phyloP scores from a whole-genome alignment of 53 echinoderm and acorn worm genomes.

The Astropecten irregularis region DNA sequence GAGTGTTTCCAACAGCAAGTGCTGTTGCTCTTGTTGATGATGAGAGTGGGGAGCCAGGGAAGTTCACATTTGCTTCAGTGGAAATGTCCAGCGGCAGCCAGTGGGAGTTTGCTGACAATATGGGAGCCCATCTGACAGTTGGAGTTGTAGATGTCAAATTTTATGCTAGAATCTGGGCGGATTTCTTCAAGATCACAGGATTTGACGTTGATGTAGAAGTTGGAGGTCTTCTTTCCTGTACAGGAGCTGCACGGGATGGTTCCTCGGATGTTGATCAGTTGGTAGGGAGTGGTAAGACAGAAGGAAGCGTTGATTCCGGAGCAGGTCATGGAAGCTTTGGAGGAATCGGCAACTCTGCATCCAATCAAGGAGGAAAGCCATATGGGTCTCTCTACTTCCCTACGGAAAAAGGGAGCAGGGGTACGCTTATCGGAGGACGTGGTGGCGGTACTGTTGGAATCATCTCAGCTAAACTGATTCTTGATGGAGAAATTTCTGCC shows the following conservation, averaged over 20 bases:
- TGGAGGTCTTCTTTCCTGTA: slow-evolving; percentile 68
- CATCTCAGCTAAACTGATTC: slow-evolving; percentile 56
- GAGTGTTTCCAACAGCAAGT: slow-evolving; percentile 71
- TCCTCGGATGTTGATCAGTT: slow-evolving; percentile 60
- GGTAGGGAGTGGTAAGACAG: slow-evolving; percentile 56
- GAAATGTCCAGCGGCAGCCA: slow-evolving; percentile 76
- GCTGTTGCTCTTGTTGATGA: slow-evolving; percentile 59
- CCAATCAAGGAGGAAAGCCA: slow-evolving; percentile 59
- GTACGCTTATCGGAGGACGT: slow-evolving; percentile 53
- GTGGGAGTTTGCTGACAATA: slow-evolving; percentile 72
- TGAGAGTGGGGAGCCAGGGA: slow-evolving; percentile 42
- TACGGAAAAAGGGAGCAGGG: slow-evolving; percentile 77
- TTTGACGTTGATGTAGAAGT: slow-evolving; percentile 75
- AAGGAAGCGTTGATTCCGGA: slow-evolving; percentile 63
- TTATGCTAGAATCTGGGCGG: slow-evolving; percentile 75
- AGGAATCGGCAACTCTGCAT: slow-evolving; percentile 54
- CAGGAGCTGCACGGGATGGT: slow-evolving; percentile 52
- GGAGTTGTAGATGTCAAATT: slow-evolving; percentile 80
- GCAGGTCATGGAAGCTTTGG: slow-evolving; percentile 92
- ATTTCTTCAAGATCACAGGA: slow-evolving; percentile 59
- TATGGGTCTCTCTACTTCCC: slow-evolving; percentile 91
- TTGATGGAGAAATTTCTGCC: slow-evolving; percentile 79
- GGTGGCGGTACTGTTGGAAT: slow-evolving; percentile 80
- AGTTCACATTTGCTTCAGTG: slow-evolving; percentile 78
- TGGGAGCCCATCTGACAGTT: slow-evolving; percentile 73